Percentiles rank a stretch among this genome's conserved stretches.
Evolutionary conservation across 2,797 vertebrate genomes (phyloP).

Genomic region (Tenualosa thibaudeaui): DNA sequence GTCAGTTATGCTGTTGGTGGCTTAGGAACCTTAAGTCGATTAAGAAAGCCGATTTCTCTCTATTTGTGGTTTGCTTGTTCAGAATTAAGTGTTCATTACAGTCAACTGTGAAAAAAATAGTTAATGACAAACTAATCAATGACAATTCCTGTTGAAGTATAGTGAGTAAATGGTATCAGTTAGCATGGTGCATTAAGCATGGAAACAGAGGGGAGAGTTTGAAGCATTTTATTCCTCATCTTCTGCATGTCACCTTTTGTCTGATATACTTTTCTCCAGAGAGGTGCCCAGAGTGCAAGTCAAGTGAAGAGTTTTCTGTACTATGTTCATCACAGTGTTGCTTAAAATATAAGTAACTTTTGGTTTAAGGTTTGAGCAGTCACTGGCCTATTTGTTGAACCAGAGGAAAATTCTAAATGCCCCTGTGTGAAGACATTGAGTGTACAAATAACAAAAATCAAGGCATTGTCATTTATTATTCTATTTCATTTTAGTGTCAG

Average conservation of each 20-base stretch:
- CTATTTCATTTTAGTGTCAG: neutral
- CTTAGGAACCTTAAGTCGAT: neutral
- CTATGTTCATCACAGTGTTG: neutral
- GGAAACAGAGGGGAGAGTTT: neutral
- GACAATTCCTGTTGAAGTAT: neutral
- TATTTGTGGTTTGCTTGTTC: neutral
- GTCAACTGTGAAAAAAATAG: neutral
- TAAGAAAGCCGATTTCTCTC: neutral
- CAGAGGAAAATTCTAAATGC: neutral
- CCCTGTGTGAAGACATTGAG: neutral
- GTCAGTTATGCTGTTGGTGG: neutral
- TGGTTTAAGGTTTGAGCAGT: neutral
- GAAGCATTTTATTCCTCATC: neutral
- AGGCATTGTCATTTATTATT: neutral
- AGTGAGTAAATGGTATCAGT: neutral
- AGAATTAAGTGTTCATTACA: neutral
- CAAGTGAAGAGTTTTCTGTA: neutral
- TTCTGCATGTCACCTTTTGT: neutral
- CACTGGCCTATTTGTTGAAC: neutral
- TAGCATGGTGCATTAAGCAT: neutral
- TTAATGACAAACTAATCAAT: constrained; percentile 1
- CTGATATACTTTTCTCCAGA: neutral
- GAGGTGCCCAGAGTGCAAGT: neutral
- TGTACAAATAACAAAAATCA: neutral
- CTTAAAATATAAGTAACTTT: neutral